Conservation (phyloP, 2,888 invertebrate species). For the Formica aserva region DNA sequence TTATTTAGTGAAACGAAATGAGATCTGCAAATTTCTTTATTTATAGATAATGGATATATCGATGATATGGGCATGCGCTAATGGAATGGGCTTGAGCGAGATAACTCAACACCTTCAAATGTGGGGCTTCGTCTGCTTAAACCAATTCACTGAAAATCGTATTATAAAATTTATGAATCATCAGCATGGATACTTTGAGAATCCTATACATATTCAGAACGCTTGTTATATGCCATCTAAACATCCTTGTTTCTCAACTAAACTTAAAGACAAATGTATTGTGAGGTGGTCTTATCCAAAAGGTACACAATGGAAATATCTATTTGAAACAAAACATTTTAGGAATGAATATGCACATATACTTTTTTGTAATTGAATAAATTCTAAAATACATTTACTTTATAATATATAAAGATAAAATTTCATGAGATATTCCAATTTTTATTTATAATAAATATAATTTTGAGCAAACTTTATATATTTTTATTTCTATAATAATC, state of each 20-base stretch:
- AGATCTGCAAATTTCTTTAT: background rate
- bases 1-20: background rate
- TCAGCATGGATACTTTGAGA: conserved; percentile 94
- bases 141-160: conserved; percentile 90
- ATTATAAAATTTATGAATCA: conserved; percentile 96
- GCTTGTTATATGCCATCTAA: conserved; percentile 92
- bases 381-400: conserved; percentile 8
- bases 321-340: background rate
- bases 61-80: conserved; percentile 95
- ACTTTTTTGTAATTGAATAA: background rate
- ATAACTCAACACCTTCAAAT: conserved; percentile 97
- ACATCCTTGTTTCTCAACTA: conserved; percentile 93
- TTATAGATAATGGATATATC: conserved; percentile 86
- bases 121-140: conserved; percentile 93
- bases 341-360: background rate
- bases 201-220: conserved; percentile 90
- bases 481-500: background rate
- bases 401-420: background rate
- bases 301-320: conserved; percentile 91
- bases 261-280: conserved; percentile 90
- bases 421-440: background rate
- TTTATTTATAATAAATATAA: background rate
- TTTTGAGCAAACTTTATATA: background rate
- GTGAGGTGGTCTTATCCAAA: conserved; percentile 91
- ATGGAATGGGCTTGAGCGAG: conserved; percentile 96